Base-by-base conservation (phyloP, 2,113 vertebrate species). In the Candoia aspera region DNA sequence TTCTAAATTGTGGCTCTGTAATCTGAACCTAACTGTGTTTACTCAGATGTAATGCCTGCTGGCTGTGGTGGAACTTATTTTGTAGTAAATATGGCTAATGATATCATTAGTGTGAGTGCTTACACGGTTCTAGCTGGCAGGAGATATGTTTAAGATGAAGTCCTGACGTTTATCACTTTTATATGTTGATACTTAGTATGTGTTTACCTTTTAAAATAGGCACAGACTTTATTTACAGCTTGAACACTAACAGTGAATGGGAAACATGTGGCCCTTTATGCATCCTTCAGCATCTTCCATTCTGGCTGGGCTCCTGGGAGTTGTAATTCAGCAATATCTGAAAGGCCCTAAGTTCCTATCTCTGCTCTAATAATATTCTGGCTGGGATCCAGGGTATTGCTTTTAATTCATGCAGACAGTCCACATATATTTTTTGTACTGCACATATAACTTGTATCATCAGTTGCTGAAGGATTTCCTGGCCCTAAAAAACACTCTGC, bases 171-270 rank as follows among this genome's bases (percentile, higher is more conserved):
- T 83, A 57, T 17, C 91, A 29, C 53, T 29, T 49, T 49, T 49
- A 15, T 79, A 19, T 54, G 15, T 91, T 62, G 93, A 55, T 55
- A 87, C 23, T 10, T 73, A 37, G 13, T 54, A 21, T 54, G n/a
- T 58, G 53, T 15, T 8, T 11, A 23, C 8, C 37, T 53, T 55
- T 53, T 92, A 85, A 94, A 93, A 90, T 60, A 42, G 24, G 24
- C 8, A 86, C 49, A 0, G 1, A 91, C 86, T 91, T 91, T 21
- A 21, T 3, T 26, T 89, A 53, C 26, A 54, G 24, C 26, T 26
- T n/a, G 0, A 0, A 49, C 1, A 90, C n/a, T 21, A 90, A 8
- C 46, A 88, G 2, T 26, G 15, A 58, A 17, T 60, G 58, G 12
- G 21, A 21, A 60, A 60, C 13, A 11, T 6, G 58, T 60, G 13